These are phyloP conservation scores for Helicoverpa zea DNA, from an alignment of 1,140 invertebrate genomes.

Conservation along the genomic window DNA sequence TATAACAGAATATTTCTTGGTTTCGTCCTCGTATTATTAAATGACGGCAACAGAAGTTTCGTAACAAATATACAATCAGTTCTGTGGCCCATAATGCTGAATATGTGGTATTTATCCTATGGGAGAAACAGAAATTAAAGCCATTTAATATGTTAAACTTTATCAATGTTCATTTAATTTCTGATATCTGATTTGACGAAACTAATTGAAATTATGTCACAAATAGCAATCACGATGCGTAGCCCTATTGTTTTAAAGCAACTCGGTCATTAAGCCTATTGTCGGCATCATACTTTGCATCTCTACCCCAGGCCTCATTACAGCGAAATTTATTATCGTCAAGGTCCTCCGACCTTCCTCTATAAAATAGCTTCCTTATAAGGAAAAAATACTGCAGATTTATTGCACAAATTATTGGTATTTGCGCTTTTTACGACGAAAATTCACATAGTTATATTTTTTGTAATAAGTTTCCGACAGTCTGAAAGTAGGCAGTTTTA, in stretches of 20 bases:
- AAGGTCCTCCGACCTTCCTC: conserved; percentile 41
- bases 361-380: conserved; percentile 53
- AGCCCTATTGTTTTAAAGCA: conserved; percentile 48
- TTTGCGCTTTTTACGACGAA: conserved; percentile 4
- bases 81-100: conserved; percentile 7
- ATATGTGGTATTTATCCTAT: background rate
- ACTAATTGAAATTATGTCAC: conserved; percentile 1
- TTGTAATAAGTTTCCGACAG: conserved; percentile 1
- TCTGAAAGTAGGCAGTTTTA: conserved; percentile 52
- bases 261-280: conserved; percentile 58
- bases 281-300: conserved; percentile 54
- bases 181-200: background rate
- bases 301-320: conserved; percentile 55
- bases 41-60: background rate
- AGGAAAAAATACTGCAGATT: conserved; percentile 62
- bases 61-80: background rate
- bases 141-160: background rate
- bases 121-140: background rate
- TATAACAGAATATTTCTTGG: background rate
- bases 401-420: conserved; percentile 60
- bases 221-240: conserved; percentile 12
- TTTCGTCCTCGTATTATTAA: background rate
- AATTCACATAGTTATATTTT: conserved; percentile 31
- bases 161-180: background rate
- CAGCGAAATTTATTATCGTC: conserved; percentile 61